Base-by-base conservation (phyloP, 2,113 vertebrate genomes). In the Sclerurus mexicanus region DNA sequence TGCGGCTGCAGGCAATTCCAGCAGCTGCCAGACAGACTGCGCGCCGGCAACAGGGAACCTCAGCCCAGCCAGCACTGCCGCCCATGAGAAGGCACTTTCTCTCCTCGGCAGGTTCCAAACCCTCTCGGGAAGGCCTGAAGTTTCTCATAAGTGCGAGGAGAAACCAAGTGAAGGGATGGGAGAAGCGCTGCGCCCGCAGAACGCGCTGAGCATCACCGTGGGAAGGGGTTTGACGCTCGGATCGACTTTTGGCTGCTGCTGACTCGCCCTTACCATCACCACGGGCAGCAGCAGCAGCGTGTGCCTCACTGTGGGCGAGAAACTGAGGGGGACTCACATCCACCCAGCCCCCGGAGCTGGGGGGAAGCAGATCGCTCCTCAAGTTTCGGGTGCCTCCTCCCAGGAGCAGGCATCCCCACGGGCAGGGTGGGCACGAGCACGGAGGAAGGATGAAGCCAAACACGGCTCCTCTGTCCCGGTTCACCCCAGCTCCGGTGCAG, bases 71-170 rank as follows among this genome's bases (percentile, higher is more conserved):
- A 23, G 86, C 78, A 28, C 35, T 2, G 37, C 80, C 7, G 56
- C 25, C 4, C 64, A 97, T 96, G 95, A 96, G 93, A 89, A 95
- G 85, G 94, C 96, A 94, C 62, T 95, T 96, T 96, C 85, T 66
- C 30, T 67, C 79, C 64, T 93, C 72, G 35, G 75, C 50, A 73
- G 49, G 19, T 30, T 89, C 88, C 91, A 82, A 83, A 79, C 52
- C 63, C n/a, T 66, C 46, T 27, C 3, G 0, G 33, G 63, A 85
- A 95, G 85, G 85, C 59, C 75, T 20, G 49, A 72, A 82, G 80
- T 67, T 82, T n/a, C 53, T 47, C 35, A 10, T 16, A 9, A 31
- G 55, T 1, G 0, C 0, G 0, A 66, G 55, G 64, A 31, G 64
- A 71, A 87, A 62, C 7, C 2, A n/a, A 40, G 25, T 2, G 1